phyloP scores from a whole-genome alignment of 2,888 invertebrate species.

The Aphidius colemani region DNA sequence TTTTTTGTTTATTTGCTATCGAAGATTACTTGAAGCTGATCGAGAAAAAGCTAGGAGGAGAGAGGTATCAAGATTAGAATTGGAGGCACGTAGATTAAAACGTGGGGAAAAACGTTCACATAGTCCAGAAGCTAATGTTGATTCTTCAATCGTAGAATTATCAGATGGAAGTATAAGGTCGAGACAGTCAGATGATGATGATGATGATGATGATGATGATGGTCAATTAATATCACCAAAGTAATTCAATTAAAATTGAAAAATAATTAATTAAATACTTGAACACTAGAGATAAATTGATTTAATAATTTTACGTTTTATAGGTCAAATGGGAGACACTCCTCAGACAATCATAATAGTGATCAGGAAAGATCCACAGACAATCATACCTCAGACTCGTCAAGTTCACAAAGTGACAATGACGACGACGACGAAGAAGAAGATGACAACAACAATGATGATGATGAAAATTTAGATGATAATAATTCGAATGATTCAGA shows the following conservation, averaged over 20 bases:
- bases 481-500: conserved; percentile 54
- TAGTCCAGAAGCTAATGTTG: conserved; percentile 49
- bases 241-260: conserved; percentile 32
- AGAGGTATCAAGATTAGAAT: conserved; percentile 73
- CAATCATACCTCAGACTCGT: conserved; percentile 51
- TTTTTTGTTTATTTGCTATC: conserved; percentile 17
- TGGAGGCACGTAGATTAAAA: conserved; percentile 73
- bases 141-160: conserved; percentile 54
- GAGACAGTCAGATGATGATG: conserved; percentile 46
- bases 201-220: conserved; percentile 47
- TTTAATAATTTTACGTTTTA: conserved; percentile 9
- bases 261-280: too few species aligned
- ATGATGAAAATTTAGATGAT: conserved; percentile 57
- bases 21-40: conserved; percentile 53
- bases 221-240: conserved; percentile 50
- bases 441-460: conserved; percentile 41
- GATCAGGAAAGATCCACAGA: conserved; percentile 49
- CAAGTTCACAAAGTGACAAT: conserved; percentile 64
- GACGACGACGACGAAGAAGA: conserved; percentile 40
- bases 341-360: conserved; percentile 51
- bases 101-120: conserved; percentile 62
- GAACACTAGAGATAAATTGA: too few species aligned
- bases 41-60: conserved; percentile 79
- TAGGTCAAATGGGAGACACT: conserved; percentile 44
- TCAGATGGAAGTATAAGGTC: conserved; percentile 53